Evolutionary conservation across 2,797 vertebrate genomes (phyloP).

Genomic region (Sparus aurata): DNA sequence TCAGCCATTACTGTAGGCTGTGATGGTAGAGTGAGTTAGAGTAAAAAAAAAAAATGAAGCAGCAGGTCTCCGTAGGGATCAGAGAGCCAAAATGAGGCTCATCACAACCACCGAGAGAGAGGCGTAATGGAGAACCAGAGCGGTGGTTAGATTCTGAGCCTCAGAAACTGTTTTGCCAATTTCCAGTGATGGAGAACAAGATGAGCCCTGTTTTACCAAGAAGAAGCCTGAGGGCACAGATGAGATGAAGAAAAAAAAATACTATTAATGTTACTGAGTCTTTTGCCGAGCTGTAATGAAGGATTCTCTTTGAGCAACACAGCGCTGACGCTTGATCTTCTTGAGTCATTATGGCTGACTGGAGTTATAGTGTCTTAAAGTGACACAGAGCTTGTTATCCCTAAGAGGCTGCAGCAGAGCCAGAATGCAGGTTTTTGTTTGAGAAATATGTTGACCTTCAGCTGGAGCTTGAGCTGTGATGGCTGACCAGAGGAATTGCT

Average conservation of each 20-base stretch:
- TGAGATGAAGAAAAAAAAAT: constrained; percentile 22
- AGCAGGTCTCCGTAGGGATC: constrained; percentile 8
- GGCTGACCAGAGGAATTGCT: not conserved
- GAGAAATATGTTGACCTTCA: constrained; percentile 11
- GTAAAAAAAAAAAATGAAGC: constrained; percentile 10
- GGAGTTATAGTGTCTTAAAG: constrained; percentile 35
- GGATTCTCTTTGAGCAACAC: constrained; percentile 52
- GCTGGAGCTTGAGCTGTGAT: constrained; percentile 8
- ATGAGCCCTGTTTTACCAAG: constrained; percentile 43
- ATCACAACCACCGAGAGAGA: constrained; percentile 22
- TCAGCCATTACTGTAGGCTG: not conserved
- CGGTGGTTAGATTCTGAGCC: constrained; percentile 9
- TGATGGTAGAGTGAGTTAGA: not conserved
- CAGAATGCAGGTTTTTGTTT: not conserved
- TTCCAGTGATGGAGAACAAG: constrained; percentile 54
- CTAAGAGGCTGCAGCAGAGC: not conserved
- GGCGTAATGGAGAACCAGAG: constrained; percentile 4
- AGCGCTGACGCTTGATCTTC: constrained; percentile 28
- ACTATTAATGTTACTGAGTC: constrained; percentile 32
- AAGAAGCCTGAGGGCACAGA: constrained; percentile 36
- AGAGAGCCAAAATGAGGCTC: constrained; percentile 10
- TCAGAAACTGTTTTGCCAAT: constrained; percentile 37
- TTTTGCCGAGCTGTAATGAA: constrained; percentile 46
- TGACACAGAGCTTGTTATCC: constrained; percentile 41
- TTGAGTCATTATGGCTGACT: constrained; percentile 37